phyloP scores from a whole-genome alignment of 2,888 invertebrate genomes.

The Acanthococcus lagerstroemiae region DNA sequence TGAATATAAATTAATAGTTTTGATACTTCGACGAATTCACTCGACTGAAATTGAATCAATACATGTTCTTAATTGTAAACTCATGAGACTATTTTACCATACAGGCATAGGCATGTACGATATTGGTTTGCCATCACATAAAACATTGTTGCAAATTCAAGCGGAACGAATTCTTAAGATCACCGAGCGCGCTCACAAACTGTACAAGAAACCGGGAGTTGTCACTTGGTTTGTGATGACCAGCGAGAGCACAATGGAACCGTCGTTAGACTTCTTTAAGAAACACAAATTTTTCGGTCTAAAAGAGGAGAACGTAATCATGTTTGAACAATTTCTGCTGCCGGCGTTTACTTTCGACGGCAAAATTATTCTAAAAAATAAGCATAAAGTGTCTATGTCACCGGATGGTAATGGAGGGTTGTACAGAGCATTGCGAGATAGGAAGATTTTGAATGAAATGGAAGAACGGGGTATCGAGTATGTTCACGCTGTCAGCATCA shows the following conservation, averaged over 20 bases:
- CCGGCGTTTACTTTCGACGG: constrained; percentile 93
- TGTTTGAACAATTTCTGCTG: constrained; percentile 86
- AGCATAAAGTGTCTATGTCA: constrained; percentile 69
- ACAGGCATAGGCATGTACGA: constrained; percentile 59
- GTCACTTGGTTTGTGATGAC: constrained; percentile 95
- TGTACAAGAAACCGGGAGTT: constrained; percentile 43
- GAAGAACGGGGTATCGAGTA: constrained; percentile 67
- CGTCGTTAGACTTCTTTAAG: constrained; percentile 70
- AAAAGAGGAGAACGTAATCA: constrained; percentile 63
- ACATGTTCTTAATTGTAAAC: neutral
- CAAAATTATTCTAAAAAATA: constrained; percentile 76
- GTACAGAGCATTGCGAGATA: constrained; percentile 64
- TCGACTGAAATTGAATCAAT: too few species aligned
- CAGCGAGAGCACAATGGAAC: constrained; percentile 81
- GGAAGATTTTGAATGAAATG: constrained; percentile 71
- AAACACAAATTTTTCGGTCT: constrained; percentile 78
- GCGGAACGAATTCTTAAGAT: constrained; percentile 78
- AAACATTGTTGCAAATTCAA: constrained; percentile 89
- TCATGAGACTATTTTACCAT: neutral
- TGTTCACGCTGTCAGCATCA: constrained; percentile 94
- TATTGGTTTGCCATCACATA: constrained; percentile 78
- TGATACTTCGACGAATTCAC: too few species aligned
- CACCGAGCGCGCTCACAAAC: constrained; percentile 55
- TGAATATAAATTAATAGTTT: neutral
- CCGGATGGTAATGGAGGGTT: constrained; percentile 89